Base-by-base conservation (phyloP, 2,888 invertebrate genomes). In the Clistopyga incitator region DNA sequence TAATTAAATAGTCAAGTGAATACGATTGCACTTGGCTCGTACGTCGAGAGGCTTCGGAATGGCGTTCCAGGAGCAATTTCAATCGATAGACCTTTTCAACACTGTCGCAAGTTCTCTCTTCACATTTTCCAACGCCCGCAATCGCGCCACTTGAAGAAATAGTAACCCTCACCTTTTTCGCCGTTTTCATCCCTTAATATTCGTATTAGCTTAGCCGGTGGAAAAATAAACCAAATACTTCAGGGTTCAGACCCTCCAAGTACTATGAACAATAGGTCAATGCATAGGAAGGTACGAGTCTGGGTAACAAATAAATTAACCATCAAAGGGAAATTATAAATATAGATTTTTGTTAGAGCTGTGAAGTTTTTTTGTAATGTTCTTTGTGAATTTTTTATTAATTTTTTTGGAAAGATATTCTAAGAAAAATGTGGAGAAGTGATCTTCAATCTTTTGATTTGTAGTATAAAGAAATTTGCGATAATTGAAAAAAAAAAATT, bases 1-100 rank as follows among this genome's bases (percentile, higher is more conserved):
- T 84, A 77, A 85, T 85, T 84, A 76, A 85, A 85, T 74, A 68
- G 76, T 65, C 71, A 45, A 74, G 67, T 68, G 56, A 34, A 67
- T 56, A 52, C 71, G 74, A 52, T 75, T 64, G 61, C 74, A 64
- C 64, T 75, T 75, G 50, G 56, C 45, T 56, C 47, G 45, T 59
- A 68, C 78, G 68, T 61, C 42, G 68, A 38, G 61, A 29, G 23
- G 42, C 50, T 29, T 64, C n/a, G 47, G n/a, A 6, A 25, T 34
- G 20, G 18, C 23, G 64, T 34, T n/a, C 52, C 34, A n/a, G 18
- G 23, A 4, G 29, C 38, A 54, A 74, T 74, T 68, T 67, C 18
- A 42, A 71, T 71, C 64, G 65, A 64, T 75, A 47, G n/a, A 67
- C 59, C 59, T 42, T 56, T 54, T 59, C 52, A 74, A 64, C 34